Base-by-base conservation (phyloP, 2,113 vertebrate species). In the Chaenogobius annularis region DNA sequence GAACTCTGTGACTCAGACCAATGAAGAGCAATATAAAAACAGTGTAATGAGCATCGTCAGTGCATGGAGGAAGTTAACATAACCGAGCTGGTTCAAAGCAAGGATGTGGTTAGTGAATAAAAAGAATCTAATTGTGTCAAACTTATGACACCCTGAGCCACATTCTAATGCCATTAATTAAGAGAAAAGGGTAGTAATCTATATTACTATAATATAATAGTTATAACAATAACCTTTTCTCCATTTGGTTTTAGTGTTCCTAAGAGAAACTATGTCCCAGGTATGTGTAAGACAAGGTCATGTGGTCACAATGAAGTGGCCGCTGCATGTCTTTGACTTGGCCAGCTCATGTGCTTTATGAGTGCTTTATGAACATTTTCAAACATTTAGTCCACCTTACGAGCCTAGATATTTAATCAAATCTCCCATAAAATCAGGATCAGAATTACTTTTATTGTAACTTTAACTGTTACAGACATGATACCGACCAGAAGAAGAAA, bases 71-170 rank as follows among this genome's bases (percentile, higher is more conserved):
- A 72, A 77, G 63, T 73, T 10, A 71, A 76, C 50, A n/a, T 46
- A 2, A 82, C 76, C 69, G 11, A 81, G 76, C 13, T 61, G 52
- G 15, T 35, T 75, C 8, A 74, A 68, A 79, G 46, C 0, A 47
- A 77, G 74, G 73, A 85, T 78, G 80, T 73, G 69, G 62, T 69
- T 72, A 26, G 5, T n/a, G 35, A 59, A 7, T 17, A 66, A 58
- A 69, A n/a, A 66, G 74, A 54, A 74, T 83, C 72, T 67, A 44
- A 0, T 56, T 11, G 10, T 68, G 79, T 17, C 22, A 31, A 46
- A 70, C 22, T n/a, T 50, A 31, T 86, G 64, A 75, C 56, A 65
- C 55, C 62, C 35, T 70, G 14, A 73, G 19, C 22, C 19, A 40
- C 35, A 63, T 63, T 40, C n/a, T 63, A 63, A 43, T 61, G 10